phyloP scores from a whole-genome alignment of 1,140 invertebrate genomes.

The Calliphora vicina region DNA sequence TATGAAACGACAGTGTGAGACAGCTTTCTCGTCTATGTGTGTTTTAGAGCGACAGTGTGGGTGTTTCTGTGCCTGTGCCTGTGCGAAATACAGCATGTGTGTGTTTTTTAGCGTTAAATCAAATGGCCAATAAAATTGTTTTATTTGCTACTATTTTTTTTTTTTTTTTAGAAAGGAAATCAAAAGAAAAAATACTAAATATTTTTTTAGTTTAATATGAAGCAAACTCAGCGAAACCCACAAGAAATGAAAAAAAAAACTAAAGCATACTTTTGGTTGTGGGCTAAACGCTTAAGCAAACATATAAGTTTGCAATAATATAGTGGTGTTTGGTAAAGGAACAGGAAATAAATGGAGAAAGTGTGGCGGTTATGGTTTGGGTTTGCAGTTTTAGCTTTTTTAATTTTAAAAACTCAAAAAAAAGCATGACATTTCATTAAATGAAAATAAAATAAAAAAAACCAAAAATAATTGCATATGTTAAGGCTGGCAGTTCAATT shows the following conservation, averaged over 20 bases:
- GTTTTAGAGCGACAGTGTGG: not conserved
- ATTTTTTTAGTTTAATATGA: not conserved
- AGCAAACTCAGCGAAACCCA: no score
- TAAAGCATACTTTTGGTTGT: not conserved
- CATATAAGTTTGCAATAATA: not conserved
- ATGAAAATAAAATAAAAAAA: no score
- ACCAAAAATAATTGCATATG: no score
- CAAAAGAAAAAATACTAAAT: not conserved
- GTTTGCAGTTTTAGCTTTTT: no score
- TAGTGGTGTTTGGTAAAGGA: no score
- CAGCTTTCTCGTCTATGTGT: not conserved
- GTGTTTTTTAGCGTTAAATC: not conserved
- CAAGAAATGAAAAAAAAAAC: not conserved
- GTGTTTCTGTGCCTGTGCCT: not conserved
- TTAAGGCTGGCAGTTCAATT: no score
- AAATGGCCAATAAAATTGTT: not conserved
- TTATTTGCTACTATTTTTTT: no score
- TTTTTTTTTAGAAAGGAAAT: not conserved
- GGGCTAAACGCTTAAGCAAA: not conserved
- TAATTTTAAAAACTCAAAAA: no score
- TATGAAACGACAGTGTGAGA: constrained; percentile 13
- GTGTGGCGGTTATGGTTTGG: no score
- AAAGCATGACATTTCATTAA: no score
- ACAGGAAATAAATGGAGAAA: not conserved
- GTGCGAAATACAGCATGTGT: not conserved